Percentiles rank a stretch among this genome's conserved stretches.
phyloP scores from a whole-genome alignment of 2,888 invertebrate genomes.

The Oscheius myriophilus region DNA sequence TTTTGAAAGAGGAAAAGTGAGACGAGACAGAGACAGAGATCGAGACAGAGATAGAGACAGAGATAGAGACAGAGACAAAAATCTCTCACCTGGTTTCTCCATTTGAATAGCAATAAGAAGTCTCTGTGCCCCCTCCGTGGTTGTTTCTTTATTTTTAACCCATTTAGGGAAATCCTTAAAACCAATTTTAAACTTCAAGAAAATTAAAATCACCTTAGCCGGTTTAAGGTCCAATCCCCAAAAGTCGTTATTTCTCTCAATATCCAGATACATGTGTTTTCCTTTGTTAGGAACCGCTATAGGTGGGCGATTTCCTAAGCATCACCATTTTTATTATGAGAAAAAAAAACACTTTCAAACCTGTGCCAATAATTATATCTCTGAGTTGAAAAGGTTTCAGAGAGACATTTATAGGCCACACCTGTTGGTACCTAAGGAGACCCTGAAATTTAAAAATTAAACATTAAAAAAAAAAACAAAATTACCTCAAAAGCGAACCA shows the following conservation, averaged over 20 bases:
- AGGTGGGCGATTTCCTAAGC: slow-evolving; percentile 71
- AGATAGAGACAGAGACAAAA: background rate
- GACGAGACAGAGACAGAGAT: background rate
- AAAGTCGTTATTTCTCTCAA: slow-evolving; percentile 69
- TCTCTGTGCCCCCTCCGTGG: slow-evolving; percentile 36
- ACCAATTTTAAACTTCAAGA: background rate
- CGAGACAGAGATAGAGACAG: background rate
- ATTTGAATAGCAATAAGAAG: slow-evolving; percentile 39
- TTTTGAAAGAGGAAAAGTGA: background rate
- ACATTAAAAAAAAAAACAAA: background rate
- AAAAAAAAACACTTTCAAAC: slow-evolving; percentile 17
- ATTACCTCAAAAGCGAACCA: slow-evolving; percentile 74
- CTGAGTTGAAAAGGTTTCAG: slow-evolving; percentile 72
- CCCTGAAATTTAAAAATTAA: slow-evolving; percentile 55
- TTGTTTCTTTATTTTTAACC: slow-evolving; percentile 37
- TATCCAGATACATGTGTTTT: slow-evolving; percentile 71
- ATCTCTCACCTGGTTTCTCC: slow-evolving; percentile 1
- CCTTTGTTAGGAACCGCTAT: slow-evolving; percentile 71
- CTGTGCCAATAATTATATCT: slow-evolving; percentile 72
- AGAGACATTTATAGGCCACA: slow-evolving; percentile 72
- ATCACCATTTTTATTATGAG: background rate
- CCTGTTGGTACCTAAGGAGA: slow-evolving; percentile 67
- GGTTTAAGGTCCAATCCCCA: slow-evolving; percentile 71
- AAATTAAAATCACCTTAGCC: slow-evolving; percentile 49
- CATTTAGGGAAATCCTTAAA: slow-evolving; percentile 21